Base-by-base conservation (phyloP, 2,113 vertebrate species). In the Noturus placidus region DNA sequence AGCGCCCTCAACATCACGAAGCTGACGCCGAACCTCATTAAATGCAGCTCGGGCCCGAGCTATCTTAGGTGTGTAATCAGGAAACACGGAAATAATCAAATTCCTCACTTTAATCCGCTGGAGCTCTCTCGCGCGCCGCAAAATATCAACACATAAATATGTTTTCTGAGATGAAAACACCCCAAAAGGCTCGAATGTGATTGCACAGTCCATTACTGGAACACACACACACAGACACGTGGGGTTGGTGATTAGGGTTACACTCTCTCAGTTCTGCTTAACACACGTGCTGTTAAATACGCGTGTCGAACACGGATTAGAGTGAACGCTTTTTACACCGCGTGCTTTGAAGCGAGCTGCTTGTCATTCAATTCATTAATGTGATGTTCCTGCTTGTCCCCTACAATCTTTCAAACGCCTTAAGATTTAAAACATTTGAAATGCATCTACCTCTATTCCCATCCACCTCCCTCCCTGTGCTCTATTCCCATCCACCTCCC, bases 121-220 rank as follows among this genome's bases (percentile, higher is more conserved):
- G n/a, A n/a, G n/a, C n/a, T n/a, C n/a, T n/a, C n/a, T n/a, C n/a
- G n/a, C n/a, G n/a, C n/a, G n/a, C n/a, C n/a, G n/a, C n/a, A n/a
- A n/a, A n/a, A n/a, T n/a, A n/a, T n/a, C n/a, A n/a, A n/a, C n/a
- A n/a, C n/a, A n/a, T 42, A 42, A 46, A 46, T 46, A 6, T 72
- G 35, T 22, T 10, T 38, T 33, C 65, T 69, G 61, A 46, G 42
- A 46, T 46, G 42, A 46, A 46, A 7, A 46, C 42, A 46, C 42
- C 42, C 42, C 42, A 46, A 7, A 46, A 46, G 0, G 46, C 70
- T 52, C 30, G 4, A 46, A 61, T 65, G 79, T 85, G 79, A 69
- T 61, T 35, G 59, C 56, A 22, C 84, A 74, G 33, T 88, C 83
- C 6, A 38, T 61, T 87, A 84, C 80, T 88, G 72, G 65, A 83